Percentiles rank a stretch among this genome's conserved stretches.
phyloP scores from a whole-genome alignment of 2,797 vertebrate species.

The Picus viridis region DNA sequence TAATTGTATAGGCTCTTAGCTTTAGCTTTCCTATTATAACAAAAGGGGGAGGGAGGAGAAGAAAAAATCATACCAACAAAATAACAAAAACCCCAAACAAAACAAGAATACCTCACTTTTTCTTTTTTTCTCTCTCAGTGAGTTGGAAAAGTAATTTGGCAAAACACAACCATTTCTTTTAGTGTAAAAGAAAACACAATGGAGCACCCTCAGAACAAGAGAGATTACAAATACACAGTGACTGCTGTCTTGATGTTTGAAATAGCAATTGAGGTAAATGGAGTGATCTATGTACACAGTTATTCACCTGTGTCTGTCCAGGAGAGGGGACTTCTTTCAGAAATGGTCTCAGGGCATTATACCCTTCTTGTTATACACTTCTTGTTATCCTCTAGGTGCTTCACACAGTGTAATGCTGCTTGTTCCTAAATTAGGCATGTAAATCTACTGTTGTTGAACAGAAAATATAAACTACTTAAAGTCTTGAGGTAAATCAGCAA shows the following conservation, averaged over 20 bases:
- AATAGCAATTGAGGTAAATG: neutral
- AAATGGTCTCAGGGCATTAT: neutral
- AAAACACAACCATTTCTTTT: neutral
- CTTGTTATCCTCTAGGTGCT: neutral
- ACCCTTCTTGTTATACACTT: neutral
- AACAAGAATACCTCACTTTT: rapidly evolving
- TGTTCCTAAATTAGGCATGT: neutral
- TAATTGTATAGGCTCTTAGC: neutral
- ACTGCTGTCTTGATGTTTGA: neutral
- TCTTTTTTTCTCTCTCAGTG: neutral
- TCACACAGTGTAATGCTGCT: neutral
- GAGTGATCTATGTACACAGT: neutral
- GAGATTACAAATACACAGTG: neutral
- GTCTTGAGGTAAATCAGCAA: neutral
- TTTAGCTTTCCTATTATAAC: neutral
- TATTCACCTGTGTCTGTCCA: neutral
- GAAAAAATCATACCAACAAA: neutral
- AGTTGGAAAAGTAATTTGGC: neutral
- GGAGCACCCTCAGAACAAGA: neutral
- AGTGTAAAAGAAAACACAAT: neutral
- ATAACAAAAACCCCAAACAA: neutral
- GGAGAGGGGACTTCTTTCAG: neutral
- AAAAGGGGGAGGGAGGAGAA: too few relatives aligned
- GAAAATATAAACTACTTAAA: neutral
- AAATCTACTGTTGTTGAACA: neutral